Evolutionary conservation across 2,113 vertebrate species (phyloP).

Genomic region (Chloroceryle aenea): DNA sequence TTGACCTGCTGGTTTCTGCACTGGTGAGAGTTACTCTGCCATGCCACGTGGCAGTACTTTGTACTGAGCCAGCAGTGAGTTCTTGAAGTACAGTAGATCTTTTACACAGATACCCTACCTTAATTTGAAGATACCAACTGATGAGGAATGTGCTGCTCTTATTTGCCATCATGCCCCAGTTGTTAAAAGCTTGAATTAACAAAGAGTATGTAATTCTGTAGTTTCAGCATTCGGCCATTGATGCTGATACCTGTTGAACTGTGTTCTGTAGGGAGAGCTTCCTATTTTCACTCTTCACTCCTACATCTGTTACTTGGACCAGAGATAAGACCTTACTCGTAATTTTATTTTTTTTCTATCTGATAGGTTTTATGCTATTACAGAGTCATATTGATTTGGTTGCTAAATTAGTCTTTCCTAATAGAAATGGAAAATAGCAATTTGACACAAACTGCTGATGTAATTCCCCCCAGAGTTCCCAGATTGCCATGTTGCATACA

Average conservation of each 20-base stretch:
- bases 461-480: not conserved
- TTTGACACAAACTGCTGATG: not conserved
- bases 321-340: not conserved
- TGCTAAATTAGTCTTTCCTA: constrained; percentile 42
- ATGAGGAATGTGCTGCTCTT: not conserved
- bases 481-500: constrained; percentile 1
- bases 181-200: not conserved
- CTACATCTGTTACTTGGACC: not conserved
- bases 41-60: not conserved
- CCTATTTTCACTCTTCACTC: not conserved
- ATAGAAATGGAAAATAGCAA: constrained; percentile 14
- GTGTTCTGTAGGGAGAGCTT: not conserved
- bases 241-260: not conserved
- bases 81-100: not conserved
- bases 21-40: not conserved
- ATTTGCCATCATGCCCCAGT: not conserved
- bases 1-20: not conserved
- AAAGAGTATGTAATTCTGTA: not conserved
- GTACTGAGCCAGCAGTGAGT: not conserved
- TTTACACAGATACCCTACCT: not conserved
- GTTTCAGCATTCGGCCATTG: not conserved
- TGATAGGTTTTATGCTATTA: not conserved
- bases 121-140: not conserved
- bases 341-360: not conserved
- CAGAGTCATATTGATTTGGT: not conserved